Conservation (phyloP, 53 echinoderm and acorn worm genomes). For the Apostichopus leukothele region DNA sequence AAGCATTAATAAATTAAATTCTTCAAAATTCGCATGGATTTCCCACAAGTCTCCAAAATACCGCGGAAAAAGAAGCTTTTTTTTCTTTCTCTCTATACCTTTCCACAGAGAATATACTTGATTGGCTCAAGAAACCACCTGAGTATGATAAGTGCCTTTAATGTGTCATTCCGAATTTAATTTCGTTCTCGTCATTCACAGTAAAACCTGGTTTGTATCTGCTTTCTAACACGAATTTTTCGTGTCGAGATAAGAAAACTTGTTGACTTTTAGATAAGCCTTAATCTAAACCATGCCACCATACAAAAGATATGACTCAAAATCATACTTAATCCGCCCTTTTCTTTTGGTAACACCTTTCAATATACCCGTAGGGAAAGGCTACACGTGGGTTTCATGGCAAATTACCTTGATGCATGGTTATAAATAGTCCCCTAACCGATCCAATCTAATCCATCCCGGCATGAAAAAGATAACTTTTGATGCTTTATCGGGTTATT, state of each 20-base stretch:
- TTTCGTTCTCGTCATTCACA: neutral
- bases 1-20: too few relatives aligned
- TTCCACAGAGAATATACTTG: too few relatives aligned
- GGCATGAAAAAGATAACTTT: conserved; percentile 33
- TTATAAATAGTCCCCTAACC: neutral
- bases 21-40: too few relatives aligned
- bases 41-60: too few relatives aligned
- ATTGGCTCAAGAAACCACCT: neutral
- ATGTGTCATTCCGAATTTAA: conserved; percentile 7
- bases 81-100: too few relatives aligned
- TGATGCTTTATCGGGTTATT: conserved; percentile 14
- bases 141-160: neutral
- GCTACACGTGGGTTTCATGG: conserved; percentile 30
- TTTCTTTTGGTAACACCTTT: conserved; percentile 5
- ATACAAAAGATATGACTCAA: neutral
- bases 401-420: conserved; percentile 43
- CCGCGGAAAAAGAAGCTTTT: too few relatives aligned
- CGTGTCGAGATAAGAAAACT: conserved; percentile 38
- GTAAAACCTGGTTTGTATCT: conserved; percentile 4
- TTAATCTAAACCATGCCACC: conserved; percentile 22
- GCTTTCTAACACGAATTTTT: conserved; percentile 30
- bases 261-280: conserved; percentile 39
- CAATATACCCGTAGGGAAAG: neutral
- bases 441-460: conserved; percentile 21
- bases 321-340: neutral